These are phyloP conservation scores for Papilio glaucus DNA, from an alignment of 1,140 invertebrate species.

Conservation along the genomic window DNA sequence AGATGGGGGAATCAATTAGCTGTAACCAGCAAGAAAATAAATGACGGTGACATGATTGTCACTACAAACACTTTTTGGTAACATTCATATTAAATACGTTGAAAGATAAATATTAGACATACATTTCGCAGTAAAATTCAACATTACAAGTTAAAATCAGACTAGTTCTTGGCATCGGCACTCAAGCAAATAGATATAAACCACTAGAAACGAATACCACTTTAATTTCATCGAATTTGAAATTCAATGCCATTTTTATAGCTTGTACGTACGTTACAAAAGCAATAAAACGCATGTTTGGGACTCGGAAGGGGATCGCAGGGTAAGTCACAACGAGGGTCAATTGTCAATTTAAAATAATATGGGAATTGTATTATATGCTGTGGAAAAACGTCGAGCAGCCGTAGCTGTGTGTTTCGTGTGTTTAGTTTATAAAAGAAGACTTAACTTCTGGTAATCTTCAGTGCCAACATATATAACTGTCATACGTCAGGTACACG, in stretches of 20 bases:
- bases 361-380: conserved; percentile 8
- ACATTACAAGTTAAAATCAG: too few species aligned
- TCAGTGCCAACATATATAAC: neutral
- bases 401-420: neutral
- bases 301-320: conserved; percentile 12
- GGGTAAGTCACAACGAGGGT: conserved; percentile 25
- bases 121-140: too few species aligned
- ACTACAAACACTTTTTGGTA: too few species aligned
- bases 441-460: neutral
- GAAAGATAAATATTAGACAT: too few species aligned
- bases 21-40: too few species aligned
- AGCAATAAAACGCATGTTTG: conserved; percentile 33
- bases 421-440: neutral
- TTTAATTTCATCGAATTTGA: conserved; percentile 32
- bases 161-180: conserved; percentile 6
- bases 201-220: neutral
- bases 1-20: too few species aligned
- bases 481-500: too few species aligned
- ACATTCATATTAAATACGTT: too few species aligned
- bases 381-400: neutral
- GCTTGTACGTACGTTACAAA: conserved; percentile 24
- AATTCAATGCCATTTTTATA: conserved; percentile 34
- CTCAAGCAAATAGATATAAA: conserved; percentile 1
- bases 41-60: too few species aligned
- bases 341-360: conserved; percentile 24